Percentiles rank a stretch among this genome's conserved stretches.
Conservation (phyloP, 2,888 invertebrate genomes). For the Stomorhina lunata region DNA sequence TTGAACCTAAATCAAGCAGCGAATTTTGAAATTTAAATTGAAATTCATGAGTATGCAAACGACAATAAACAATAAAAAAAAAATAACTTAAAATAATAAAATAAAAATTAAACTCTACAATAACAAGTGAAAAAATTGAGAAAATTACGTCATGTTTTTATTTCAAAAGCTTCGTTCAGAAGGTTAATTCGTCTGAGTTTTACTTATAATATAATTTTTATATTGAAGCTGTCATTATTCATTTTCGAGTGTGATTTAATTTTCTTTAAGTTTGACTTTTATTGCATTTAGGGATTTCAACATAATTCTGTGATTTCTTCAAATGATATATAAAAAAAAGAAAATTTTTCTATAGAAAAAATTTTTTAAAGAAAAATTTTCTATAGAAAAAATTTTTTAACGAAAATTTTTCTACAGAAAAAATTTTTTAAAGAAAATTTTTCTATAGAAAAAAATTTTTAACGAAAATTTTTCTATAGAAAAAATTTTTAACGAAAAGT, state of each 20-base stretch:
- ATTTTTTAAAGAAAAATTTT: too few relatives aligned
- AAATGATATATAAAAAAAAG: neutral
- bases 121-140: conserved; percentile 54
- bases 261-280: conserved; percentile 22
- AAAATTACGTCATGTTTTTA: conserved; percentile 61
- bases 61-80: too few relatives aligned
- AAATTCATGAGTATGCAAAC: conserved; percentile 54
- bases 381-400: too few relatives aligned
- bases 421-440: too few relatives aligned
- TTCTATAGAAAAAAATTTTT: too few relatives aligned
- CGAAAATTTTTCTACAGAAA: too few relatives aligned
- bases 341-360: too few relatives aligned
- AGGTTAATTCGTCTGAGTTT: conserved; percentile 57
- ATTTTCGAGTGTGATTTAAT: conserved; percentile 28
- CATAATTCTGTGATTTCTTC: neutral
- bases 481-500: too few relatives aligned
- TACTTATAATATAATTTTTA: conserved; percentile 1
- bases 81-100: conserved; percentile 1
- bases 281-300: conserved; percentile 40
- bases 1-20: conserved; percentile 29
- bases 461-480: too few relatives aligned
- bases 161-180: conserved; percentile 43
- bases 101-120: neutral
- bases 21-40: conserved; percentile 37
- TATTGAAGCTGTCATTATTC: conserved; percentile 6